Evolutionary conservation across 2,113 vertebrate genomes (phyloP).

Genomic region (Garra rufa): DNA sequence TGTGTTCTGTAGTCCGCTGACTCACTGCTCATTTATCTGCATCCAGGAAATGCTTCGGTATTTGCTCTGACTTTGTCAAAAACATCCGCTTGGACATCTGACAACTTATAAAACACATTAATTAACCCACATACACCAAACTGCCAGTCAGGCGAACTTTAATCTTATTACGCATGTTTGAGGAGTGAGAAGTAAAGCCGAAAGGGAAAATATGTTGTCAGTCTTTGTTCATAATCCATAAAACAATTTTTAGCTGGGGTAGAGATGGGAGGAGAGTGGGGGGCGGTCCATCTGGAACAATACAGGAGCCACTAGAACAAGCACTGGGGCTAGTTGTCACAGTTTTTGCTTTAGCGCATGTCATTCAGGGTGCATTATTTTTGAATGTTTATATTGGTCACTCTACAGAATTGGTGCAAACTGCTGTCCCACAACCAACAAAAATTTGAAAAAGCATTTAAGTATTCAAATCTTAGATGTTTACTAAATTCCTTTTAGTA

Average conservation of each 20-base stretch:
- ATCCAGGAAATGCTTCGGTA: slow-evolving; percentile 8
- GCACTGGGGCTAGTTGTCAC: not conserved
- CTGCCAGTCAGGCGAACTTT: slow-evolving; percentile 22
- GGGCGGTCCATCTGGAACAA: not conserved
- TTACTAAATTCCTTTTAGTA: too few species aligned
- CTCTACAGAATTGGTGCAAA: too few species aligned
- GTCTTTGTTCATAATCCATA: slow-evolving; percentile 3
- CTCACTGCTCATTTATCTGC: slow-evolving; percentile 34
- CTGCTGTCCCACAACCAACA: too few species aligned
- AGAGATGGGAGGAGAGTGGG: not conserved
- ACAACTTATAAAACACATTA: slow-evolving; percentile 33
- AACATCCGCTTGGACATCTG: slow-evolving; percentile 21
- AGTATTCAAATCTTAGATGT: too few species aligned
- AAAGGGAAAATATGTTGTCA: slow-evolving; percentile 3
- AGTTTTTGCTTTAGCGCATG: not conserved
- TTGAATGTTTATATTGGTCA: too few species aligned
- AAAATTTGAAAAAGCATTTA: too few species aligned
- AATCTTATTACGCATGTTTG: slow-evolving; percentile 2
- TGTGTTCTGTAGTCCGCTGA: slow-evolving; percentile 34
- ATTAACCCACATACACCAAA: slow-evolving; percentile 17
- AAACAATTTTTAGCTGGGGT: not conserved
- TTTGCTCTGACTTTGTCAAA: slow-evolving; percentile 13
- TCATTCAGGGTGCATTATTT: not conserved
- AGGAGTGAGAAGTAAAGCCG: slow-evolving; percentile 13
- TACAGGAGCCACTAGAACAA: not conserved